phyloP scores from a whole-genome alignment of 2,113 vertebrate species.

The Garra rufa region DNA sequence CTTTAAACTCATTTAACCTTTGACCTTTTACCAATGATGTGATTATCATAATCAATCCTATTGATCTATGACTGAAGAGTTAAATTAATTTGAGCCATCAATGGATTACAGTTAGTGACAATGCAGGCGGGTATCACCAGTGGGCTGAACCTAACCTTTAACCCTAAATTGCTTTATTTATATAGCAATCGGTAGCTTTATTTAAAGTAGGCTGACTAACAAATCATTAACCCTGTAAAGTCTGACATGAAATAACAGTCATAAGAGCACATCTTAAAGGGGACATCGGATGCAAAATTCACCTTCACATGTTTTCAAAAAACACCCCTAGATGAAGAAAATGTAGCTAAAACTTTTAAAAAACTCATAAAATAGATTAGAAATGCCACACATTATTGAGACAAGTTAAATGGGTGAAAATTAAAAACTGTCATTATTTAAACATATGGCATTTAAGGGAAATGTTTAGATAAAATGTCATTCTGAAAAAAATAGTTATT shows the following conservation, averaged over 20 bases:
- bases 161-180: not conserved
- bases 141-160: not conserved
- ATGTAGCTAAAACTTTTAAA: not conserved
- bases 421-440: not conserved
- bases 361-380: not conserved
- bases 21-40: constrained; percentile 53
- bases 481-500: not conserved
- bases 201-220: not conserved
- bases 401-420: not conserved
- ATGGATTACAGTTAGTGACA: constrained; percentile 2
- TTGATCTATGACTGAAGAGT: constrained; percentile 38
- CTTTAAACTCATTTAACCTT: constrained; percentile 52
- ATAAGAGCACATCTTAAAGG: too few species aligned
- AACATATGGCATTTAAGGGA: too few species aligned
- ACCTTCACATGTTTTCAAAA: too few species aligned
- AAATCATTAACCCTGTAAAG: not conserved
- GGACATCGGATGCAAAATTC: too few species aligned
- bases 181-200: not conserved
- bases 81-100: constrained; percentile 28
- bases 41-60: constrained; percentile 46
- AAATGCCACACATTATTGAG: not conserved
- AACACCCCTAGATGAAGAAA: too few species aligned
- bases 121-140: not conserved
- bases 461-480: not conserved
- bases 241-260: too few species aligned